phyloP scores from a whole-genome alignment of 2,797 vertebrate species.

The Phataginus tricuspis region DNA sequence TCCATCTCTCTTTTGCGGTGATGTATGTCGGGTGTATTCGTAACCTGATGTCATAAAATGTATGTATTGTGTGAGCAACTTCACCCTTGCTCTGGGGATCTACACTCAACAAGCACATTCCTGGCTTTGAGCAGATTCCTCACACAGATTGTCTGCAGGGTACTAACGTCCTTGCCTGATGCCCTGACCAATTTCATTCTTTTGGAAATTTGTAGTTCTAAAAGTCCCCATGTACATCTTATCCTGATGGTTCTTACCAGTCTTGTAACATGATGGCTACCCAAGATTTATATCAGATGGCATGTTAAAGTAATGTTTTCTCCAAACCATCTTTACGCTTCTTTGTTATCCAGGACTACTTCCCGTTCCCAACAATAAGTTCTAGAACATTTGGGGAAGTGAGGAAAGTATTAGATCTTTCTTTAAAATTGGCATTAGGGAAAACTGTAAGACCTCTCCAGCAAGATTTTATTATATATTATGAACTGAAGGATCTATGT shows the following conservation, averaged over 20 bases:
- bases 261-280: not conserved
- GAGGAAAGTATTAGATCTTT: not conserved
- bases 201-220: not conserved
- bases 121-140: not conserved
- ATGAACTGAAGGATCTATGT: not conserved
- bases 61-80: not conserved
- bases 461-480: not conserved
- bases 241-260: not conserved
- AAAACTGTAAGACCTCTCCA: not conserved
- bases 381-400: slow-evolving; percentile 3
- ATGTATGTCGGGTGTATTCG: not conserved
- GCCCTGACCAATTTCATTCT: not conserved
- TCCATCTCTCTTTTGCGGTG: not conserved
- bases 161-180: not conserved
- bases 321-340: not conserved
- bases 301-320: not conserved
- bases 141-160: not conserved
- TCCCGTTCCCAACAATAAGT: not conserved
- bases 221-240: not conserved
- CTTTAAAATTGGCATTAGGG: not conserved
- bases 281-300: not conserved
- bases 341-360: not conserved
- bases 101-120: not conserved
- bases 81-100: not conserved
- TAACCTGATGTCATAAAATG: not conserved